Evolutionary conservation across 2,113 vertebrate genomes (phyloP), one percentile per base, ranked within the genome.

Genomic region (Nothobranchius kuhntae): DNA sequence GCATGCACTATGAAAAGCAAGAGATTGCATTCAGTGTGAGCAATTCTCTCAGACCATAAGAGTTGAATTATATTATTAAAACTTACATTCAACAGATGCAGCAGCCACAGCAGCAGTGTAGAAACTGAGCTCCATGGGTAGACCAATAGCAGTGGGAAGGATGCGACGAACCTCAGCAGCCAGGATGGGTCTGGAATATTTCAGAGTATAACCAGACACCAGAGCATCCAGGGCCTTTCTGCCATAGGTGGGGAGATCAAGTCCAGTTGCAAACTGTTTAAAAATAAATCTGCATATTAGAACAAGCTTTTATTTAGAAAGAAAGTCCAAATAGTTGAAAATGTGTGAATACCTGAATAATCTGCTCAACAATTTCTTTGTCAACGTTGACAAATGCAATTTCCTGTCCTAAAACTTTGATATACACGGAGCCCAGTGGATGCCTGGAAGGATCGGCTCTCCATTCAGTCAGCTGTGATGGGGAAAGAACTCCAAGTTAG

Each of bases 361-460:
- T 61, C 46, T 91, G 86, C 1, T 95, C 89, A 47, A 95, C 70
- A 17, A 85, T 45, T 12, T 86, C 90, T 85, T 93, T 94, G 61
- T 93, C 90, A 56, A 95, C 65, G 60, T 67, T 91, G 69, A 72
- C 17, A 36, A 93, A 95, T 24, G 76, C 84, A 48, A 95, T 21
- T 86, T 96, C 94, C 80, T 96, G 94, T 81, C 94, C 95, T n/a
- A 94, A 72, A 1, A 94, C 0, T 71, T 94, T 96, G 2, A 94
- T 14, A 48, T 92, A 91, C 36, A 80, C 35, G 12, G 93, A 94
- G 36, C 86, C 83, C 73, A 95, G 56, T 3, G 93, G 86, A 1
- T 87, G 60, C 68, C 90, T 90, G n/a, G 82, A 40, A 45, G 93
- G 91, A 40, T 92, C 3, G 58, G 89, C 75, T 71, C 84, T 95